Evolutionary conservation across 2,797 vertebrate species (phyloP).

Genomic region (Sciurus vulgaris): DNA sequence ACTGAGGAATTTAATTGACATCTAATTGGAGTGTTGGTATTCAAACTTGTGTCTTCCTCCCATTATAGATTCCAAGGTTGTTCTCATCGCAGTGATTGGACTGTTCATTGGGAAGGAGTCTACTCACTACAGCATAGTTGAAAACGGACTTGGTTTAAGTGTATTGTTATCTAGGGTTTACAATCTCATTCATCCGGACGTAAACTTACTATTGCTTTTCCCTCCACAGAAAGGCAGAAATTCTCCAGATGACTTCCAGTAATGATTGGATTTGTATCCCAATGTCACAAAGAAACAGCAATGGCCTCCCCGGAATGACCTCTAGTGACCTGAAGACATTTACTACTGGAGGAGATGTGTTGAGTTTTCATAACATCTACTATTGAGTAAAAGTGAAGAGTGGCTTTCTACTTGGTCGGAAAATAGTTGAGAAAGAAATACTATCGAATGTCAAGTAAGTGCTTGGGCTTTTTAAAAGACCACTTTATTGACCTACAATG

Average conservation of each 20-base stretch:
- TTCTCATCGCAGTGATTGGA: neutral
- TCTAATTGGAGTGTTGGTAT: neutral
- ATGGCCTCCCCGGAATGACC: constrained; percentile 57
- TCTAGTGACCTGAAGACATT: neutral
- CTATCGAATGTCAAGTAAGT: constrained; percentile 88
- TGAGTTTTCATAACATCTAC: constrained; percentile 89
- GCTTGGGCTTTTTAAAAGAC: neutral
- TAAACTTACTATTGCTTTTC: constrained; percentile 58
- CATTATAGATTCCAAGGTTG: neutral
- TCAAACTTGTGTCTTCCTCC: neutral
- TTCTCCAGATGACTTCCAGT: constrained; percentile 81
- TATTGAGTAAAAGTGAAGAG: constrained; percentile 86
- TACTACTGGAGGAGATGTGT: neutral
- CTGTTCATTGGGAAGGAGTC: neutral
- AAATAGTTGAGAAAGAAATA: constrained; percentile 85
- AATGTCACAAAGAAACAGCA: constrained; percentile 80
- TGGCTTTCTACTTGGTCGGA: constrained; percentile 80
- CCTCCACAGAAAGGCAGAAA: constrained; percentile 67
- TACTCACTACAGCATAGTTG: neutral
- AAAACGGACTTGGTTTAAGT: neutral
- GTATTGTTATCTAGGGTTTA: neutral
- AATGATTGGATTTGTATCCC: constrained; percentile 82
- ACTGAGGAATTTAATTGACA: neutral
- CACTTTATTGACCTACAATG: neutral
- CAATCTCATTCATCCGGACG: neutral